Base-by-base conservation (phyloP, 2,888 invertebrate genomes). In the Andrena praecox region DNA sequence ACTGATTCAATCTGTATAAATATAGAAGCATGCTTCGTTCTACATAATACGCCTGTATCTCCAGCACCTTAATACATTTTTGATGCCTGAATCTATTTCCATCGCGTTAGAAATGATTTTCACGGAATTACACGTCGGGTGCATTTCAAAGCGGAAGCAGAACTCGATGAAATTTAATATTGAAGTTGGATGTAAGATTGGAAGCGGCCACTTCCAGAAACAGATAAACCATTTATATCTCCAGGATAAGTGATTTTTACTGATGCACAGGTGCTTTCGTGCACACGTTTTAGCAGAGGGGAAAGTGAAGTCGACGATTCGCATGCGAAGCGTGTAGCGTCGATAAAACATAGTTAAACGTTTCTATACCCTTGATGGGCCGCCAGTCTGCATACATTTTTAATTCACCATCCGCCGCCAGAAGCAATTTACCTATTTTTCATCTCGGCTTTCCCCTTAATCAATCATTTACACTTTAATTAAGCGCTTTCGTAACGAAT, bases 261-360 rank as follows among this genome's bases (percentile, higher is more conserved):
- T 33, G 48, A 5, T 8, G 12, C n/a, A 12, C 59, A 27, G 50
- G 24, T 4, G 12, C 24, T 52, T 33, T n/a, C 48, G 24, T 16
- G 52, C 52, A 63, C 27, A 54, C 48, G 24, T 27, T 48, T 29
- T 20, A 31, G 16, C 29, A 27, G 24, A 31, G 29, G 48, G 42
- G 27, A 77, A 77, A 63, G 64, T 50, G 56, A 77, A 33, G 20
- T 50, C 42, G 5, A 24, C 24, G 35, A 71, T 71, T 77, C 60
- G 29, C 67, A 67, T 72, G 42, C 66, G 8, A 56, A 31, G 54
- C 71, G 16, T 33, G 77, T 33, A 48, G 8, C 60, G 56, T 29
- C 66, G 66, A 77, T 60, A 77, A 71, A 77, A 59, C 50, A 54
- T 60, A 12, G 54, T 62, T 48, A 71, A 50, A 29, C 33, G 42